phyloP scores from a whole-genome alignment of 2,113 vertebrate genomes.

The Indri indri region DNA sequence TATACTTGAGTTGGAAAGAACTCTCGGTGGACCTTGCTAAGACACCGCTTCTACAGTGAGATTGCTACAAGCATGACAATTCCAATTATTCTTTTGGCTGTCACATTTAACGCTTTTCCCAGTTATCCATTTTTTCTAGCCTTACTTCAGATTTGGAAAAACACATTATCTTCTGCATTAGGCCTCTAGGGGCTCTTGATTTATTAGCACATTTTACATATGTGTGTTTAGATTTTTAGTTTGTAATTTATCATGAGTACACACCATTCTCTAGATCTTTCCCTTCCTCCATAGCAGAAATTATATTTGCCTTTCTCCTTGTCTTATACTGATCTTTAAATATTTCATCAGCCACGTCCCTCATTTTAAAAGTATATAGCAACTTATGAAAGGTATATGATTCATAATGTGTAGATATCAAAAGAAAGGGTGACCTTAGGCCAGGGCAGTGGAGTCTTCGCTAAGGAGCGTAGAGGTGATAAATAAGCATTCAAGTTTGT shows the following conservation, averaged over 20 bases:
- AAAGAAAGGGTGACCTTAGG: neutral
- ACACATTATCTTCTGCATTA: neutral
- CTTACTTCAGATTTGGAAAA: neutral
- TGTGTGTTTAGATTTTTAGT: neutral
- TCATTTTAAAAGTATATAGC: neutral
- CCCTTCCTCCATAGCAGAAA: neutral
- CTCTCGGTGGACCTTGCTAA: conserved; percentile 76
- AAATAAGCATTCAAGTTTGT: neutral
- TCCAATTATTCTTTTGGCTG: conserved; percentile 72
- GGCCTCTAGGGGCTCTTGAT: neutral
- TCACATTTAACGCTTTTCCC: conserved; percentile 66
- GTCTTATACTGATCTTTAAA: neutral
- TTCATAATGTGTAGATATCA: neutral
- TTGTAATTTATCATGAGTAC: neutral
- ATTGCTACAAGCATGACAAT: conserved; percentile 75
- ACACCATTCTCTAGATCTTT: neutral
- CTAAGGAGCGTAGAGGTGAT: neutral
- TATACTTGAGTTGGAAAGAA: conserved; percentile 19
- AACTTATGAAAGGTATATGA: neutral
- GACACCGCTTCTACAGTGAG: conserved; percentile 49
- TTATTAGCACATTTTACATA: neutral
- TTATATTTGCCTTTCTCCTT: neutral
- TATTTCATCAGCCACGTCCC: neutral
- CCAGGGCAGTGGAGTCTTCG: neutral
- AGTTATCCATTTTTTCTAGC: neutral